These are phyloP conservation scores for Hedychridium roseum DNA, from an alignment of 2,888 invertebrate species.

Conservation along the genomic window DNA sequence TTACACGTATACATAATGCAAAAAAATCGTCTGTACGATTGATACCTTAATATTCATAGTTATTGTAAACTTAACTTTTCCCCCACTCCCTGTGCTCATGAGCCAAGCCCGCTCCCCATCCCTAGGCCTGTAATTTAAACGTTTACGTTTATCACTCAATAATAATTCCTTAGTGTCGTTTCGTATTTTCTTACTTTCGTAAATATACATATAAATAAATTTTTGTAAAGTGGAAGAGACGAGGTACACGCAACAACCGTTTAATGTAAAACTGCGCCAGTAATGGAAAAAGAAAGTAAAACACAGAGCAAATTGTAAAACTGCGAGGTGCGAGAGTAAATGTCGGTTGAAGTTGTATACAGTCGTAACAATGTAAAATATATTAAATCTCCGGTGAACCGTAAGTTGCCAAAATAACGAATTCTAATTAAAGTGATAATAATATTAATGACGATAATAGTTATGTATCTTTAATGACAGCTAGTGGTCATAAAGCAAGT, in stretches of 20 bases:
- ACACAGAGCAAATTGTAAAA: conserved; percentile 51
- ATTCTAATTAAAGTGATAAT: conserved; percentile 53
- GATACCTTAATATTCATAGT: conserved; percentile 61
- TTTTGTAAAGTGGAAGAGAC: conserved; percentile 56
- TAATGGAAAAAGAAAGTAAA: conserved; percentile 35
- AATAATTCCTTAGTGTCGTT: conserved; percentile 59
- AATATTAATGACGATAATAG: conserved; percentile 40
- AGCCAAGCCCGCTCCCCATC: conserved; percentile 31
- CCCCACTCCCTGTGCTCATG: conserved; percentile 36
- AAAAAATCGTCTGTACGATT: conserved; percentile 61
- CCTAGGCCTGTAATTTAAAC: conserved; percentile 51
- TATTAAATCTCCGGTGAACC: conserved; percentile 53
- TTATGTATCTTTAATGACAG: conserved; percentile 38
- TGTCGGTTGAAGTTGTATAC: conserved; percentile 32
- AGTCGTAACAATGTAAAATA: conserved; percentile 42
- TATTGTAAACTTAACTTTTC: conserved; percentile 57
- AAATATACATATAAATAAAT: conserved; percentile 52
- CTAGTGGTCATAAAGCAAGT: conserved; percentile 42
- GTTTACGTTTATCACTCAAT: conserved; percentile 57
- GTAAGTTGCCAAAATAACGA: conserved; percentile 59
- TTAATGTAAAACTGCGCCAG: conserved; percentile 53
- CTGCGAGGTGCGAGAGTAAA: conserved; percentile 28
- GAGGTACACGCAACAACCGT: conserved; percentile 48
- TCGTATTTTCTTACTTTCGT: conserved; percentile 64
- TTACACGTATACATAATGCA: conserved; percentile 58